Evolutionary conservation across 2,888 invertebrate genomes (phyloP).

Genomic region (Thalpophila matura): DNA sequence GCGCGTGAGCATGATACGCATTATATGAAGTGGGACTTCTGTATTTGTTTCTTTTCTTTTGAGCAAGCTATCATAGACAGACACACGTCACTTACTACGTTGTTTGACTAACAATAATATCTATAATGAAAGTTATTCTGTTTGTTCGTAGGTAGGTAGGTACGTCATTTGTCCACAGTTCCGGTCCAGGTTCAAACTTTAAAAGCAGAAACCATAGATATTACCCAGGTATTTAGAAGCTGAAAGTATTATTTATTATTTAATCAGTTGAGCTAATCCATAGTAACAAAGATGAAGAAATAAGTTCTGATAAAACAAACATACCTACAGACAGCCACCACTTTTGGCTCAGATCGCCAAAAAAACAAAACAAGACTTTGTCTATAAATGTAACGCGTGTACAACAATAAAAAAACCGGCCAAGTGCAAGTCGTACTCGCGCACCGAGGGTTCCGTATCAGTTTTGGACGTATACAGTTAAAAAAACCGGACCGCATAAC

Average conservation of each 20-base stretch:
- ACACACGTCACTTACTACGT: conserved; percentile 37
- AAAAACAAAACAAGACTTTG: conserved; percentile 5
- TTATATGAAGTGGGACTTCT: conserved; percentile 27
- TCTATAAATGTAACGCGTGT: not conserved
- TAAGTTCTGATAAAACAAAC: not conserved
- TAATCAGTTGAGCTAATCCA: too few relatives aligned
- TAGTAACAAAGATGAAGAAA: too few relatives aligned
- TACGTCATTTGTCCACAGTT: conserved; percentile 23
- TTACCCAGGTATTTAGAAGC: too few relatives aligned
- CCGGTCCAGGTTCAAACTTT: conserved; percentile 36
- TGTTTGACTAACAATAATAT: conserved; percentile 48
- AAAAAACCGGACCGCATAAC: too few relatives aligned
- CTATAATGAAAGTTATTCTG: conserved; percentile 51
- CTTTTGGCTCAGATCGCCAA: not conserved
- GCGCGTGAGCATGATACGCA: not conserved
- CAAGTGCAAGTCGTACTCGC: too few relatives aligned
- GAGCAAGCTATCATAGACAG: conserved; percentile 21
- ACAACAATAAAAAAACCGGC: not conserved
- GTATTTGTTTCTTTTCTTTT: conserved; percentile 3
- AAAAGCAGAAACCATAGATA: conserved; percentile 15
- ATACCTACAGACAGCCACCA: not conserved
- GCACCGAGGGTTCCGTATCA: too few relatives aligned
- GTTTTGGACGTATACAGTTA: too few relatives aligned
- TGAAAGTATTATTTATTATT: too few relatives aligned
- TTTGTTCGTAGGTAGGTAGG: too few relatives aligned